A percentile compares a stretch with the other conserved stretches of the same genome.
phyloP scores from a whole-genome alignment of 2,797 vertebrate species.

The Labeo calbasu region DNA sequence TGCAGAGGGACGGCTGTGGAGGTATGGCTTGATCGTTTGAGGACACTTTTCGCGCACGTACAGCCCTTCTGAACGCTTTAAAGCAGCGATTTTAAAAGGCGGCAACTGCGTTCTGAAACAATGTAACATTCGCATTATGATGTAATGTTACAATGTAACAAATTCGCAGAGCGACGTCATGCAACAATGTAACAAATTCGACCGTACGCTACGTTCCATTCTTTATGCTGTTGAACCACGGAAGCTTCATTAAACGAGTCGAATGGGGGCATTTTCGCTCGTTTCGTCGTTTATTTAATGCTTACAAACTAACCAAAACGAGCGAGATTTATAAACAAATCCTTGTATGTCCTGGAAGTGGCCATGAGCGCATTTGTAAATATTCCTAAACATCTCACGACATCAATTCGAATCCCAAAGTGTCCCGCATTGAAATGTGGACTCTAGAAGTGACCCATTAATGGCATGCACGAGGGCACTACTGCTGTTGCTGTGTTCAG shows the following conservation, averaged over 20 bases:
- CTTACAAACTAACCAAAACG: neutral
- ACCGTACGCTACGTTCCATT: neutral
- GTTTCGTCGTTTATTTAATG: neutral
- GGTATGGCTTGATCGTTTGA: conserved; percentile 48
- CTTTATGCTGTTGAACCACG: conserved; percentile 3
- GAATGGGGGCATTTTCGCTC: neutral
- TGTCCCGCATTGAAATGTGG: conserved; percentile 32
- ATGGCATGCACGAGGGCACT: conserved; percentile 77
- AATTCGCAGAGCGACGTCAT: neutral
- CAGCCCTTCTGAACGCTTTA: conserved; percentile 41
- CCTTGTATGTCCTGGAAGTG: neutral
- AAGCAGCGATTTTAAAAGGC: conserved; percentile 85
- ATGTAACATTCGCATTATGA: conserved; percentile 33
- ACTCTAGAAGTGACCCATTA: conserved; percentile 63
- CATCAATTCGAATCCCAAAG: neutral
- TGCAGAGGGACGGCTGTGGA: conserved; percentile 13
- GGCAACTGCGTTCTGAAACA: conserved; percentile 84
- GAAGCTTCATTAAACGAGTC: conserved; percentile 38
- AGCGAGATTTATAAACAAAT: neutral
- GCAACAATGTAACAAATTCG: neutral
- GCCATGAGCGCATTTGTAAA: conserved; percentile 1
- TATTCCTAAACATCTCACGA: neutral
- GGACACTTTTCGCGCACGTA: conserved; percentile 23
- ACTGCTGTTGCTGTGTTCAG: conserved; percentile 47
- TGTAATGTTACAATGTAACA: conserved; percentile 34